A percentile compares a stretch with the other conserved stretches of the same genome.
Conservation (phyloP, 2,797 vertebrate genomes). For the Apogon talboti region DNA sequence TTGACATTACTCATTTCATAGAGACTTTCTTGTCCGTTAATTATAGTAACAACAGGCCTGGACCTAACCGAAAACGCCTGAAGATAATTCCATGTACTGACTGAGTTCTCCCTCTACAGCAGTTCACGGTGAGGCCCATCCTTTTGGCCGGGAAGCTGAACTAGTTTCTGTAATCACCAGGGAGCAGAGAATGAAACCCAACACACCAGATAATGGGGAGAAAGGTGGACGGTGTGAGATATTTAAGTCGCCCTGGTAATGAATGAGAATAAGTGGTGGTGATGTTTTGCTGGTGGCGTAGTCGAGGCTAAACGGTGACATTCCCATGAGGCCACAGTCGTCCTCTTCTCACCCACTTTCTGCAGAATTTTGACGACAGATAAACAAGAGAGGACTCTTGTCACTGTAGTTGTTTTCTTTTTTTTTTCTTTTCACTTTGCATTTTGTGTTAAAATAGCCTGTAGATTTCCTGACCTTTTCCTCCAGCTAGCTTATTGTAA, state of each 20-base stretch:
- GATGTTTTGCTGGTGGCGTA: conserved; percentile 2
- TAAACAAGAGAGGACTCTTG: not conserved
- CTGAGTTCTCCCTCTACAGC: not conserved
- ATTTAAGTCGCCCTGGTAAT: conserved; percentile 11
- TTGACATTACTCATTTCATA: no score
- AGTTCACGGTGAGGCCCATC: conserved; percentile 2
- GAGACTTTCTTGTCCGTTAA: no score
- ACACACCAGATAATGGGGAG: not conserved
- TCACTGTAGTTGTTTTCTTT: not conserved
- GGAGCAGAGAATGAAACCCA: conserved; percentile 16
- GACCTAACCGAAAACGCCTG: not conserved
- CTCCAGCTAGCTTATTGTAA: conserved; percentile 37
- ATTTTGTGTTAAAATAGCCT: conserved; percentile 11
- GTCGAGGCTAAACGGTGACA: not conserved
- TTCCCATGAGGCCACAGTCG: not conserved
- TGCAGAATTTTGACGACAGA: not conserved
- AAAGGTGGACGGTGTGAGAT: not conserved
- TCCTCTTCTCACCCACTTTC: not conserved
- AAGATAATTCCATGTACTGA: conserved; percentile 27
- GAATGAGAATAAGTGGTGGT: conserved; percentile 22
- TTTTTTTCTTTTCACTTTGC: not conserved
- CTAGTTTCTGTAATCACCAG: conserved; percentile 8
- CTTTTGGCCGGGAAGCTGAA: conserved; percentile 7
- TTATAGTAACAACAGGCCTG: no score
- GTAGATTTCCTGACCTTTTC: conserved; percentile 46